phyloP scores from a whole-genome alignment of 2,888 invertebrate species.

The Chrysolina oricalcia region DNA sequence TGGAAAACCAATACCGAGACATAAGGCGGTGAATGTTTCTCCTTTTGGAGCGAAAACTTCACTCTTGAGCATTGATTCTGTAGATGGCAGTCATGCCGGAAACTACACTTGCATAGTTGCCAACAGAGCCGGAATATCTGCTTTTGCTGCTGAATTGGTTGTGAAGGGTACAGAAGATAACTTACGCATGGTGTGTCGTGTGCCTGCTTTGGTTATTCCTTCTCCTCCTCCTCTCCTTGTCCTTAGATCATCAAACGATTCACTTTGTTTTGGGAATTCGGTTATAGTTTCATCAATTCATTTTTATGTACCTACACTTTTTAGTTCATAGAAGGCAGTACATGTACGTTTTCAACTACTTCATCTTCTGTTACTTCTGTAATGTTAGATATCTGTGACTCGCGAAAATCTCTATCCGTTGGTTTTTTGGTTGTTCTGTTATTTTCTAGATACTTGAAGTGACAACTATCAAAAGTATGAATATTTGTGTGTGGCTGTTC shows the following conservation, averaged over 20 bases:
- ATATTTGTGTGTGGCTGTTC: too few relatives aligned
- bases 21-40: conserved; percentile 74
- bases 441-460: too few relatives aligned
- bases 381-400: too few relatives aligned
- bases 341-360: too few relatives aligned
- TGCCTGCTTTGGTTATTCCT: background rate
- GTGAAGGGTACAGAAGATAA: conserved; percentile 73
- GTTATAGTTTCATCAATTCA: too few relatives aligned
- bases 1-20: conserved; percentile 75
- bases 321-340: too few relatives aligned
- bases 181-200: background rate
- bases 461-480: too few relatives aligned
- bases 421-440: too few relatives aligned
- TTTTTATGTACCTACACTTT: too few relatives aligned
- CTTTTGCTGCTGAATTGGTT: conserved; percentile 72
- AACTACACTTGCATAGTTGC: conserved; percentile 75
- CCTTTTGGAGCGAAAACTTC: conserved; percentile 79
- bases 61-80: conserved; percentile 77
- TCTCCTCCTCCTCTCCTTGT: background rate
- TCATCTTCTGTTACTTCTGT: too few relatives aligned
- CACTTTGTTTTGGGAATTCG: background rate
- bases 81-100: conserved; percentile 74
- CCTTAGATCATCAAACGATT: background rate
- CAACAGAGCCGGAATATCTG: conserved; percentile 73
- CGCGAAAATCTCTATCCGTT: too few relatives aligned